A percentile compares a stretch with the other conserved stretches of the same genome.
Evolutionary conservation across 2,888 invertebrate genomes (phyloP).

Genomic region (Girardia tigrina): DNA sequence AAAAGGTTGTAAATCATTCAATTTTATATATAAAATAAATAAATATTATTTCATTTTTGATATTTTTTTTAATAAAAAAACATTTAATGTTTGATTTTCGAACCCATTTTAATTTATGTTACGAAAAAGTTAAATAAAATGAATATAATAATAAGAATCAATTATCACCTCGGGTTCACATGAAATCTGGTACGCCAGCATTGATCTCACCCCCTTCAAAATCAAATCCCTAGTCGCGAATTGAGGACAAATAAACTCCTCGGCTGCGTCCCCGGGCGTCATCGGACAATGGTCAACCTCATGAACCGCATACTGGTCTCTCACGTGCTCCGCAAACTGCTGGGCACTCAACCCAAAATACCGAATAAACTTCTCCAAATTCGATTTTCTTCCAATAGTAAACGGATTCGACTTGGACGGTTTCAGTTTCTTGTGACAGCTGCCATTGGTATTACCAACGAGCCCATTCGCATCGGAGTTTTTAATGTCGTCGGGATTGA

Average conservation of each 20-base stretch:
- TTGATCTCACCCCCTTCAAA: constrained; percentile 73
- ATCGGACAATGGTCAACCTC: constrained; percentile 80
- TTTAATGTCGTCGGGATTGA: background rate
- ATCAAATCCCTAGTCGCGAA: constrained; percentile 67
- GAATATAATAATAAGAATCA: no score
- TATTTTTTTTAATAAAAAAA: no score
- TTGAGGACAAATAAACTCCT: constrained; percentile 58
- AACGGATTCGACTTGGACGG: constrained; percentile 11
- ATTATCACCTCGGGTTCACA: constrained; percentile 11
- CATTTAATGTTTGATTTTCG: no score
- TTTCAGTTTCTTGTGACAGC: constrained; percentile 56
- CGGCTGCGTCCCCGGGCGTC: constrained; percentile 69
- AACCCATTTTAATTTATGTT: no score
- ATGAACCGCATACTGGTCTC: constrained; percentile 82
- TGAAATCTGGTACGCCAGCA: constrained; percentile 80
- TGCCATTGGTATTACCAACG: constrained; percentile 58
- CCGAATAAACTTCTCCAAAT: constrained; percentile 64
- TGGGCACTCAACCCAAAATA: constrained; percentile 82
- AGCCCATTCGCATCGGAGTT: background rate
- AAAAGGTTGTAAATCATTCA: no score
- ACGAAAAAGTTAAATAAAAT: no score
- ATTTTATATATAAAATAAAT: no score
- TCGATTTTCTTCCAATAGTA: constrained; percentile 20
- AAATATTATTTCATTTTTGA: no score
- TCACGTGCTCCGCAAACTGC: constrained; percentile 84